These are phyloP conservation scores for Dissostichus mawsoni DNA, from an alignment of 2,113 vertebrate species.

Conservation along the genomic window DNA sequence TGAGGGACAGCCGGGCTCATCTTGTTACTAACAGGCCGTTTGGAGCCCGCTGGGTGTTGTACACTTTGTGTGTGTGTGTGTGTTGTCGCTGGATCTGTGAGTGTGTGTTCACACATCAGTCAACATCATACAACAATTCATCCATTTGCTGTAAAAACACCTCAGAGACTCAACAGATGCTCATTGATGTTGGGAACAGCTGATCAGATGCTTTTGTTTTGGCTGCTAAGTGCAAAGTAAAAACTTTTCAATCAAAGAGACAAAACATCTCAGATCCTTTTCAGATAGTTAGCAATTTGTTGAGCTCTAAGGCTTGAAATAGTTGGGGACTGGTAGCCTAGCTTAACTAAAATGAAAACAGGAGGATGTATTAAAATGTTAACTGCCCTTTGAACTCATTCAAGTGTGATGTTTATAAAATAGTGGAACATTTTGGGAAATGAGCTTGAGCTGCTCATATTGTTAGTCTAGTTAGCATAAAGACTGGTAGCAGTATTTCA, in stretches of 20 bases:
- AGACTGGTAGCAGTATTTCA: not conserved
- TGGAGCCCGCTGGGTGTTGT: conserved; percentile 29
- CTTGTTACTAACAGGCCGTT: not conserved
- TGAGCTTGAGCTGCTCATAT: not conserved
- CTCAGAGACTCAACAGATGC: conserved; percentile 3
- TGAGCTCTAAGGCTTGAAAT: not conserved
- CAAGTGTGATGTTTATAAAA: not conserved
- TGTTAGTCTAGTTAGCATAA: conserved; percentile 2
- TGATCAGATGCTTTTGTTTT: not conserved
- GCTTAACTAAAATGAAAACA: not conserved
- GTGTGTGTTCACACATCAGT: conserved; percentile 15
- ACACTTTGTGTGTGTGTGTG: conserved; percentile 8
- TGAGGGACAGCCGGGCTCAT: not conserved
- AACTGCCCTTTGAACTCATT: not conserved
- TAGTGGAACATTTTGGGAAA: not conserved
- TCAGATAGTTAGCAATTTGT: not conserved
- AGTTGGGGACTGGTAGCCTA: too few relatives aligned
- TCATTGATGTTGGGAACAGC: not conserved
- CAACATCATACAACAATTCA: conserved; percentile 9
- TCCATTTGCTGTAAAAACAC: conserved; percentile 10
- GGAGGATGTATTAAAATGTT: not conserved
- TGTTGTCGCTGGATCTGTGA: not conserved
- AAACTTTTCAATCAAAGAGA: not conserved
- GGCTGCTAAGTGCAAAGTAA: not conserved
- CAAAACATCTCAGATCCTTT: not conserved